Evolutionary conservation across 2,888 invertebrate genomes (phyloP), one percentile per base, ranked within the genome.

Genomic region (Acleris literana): DNA sequence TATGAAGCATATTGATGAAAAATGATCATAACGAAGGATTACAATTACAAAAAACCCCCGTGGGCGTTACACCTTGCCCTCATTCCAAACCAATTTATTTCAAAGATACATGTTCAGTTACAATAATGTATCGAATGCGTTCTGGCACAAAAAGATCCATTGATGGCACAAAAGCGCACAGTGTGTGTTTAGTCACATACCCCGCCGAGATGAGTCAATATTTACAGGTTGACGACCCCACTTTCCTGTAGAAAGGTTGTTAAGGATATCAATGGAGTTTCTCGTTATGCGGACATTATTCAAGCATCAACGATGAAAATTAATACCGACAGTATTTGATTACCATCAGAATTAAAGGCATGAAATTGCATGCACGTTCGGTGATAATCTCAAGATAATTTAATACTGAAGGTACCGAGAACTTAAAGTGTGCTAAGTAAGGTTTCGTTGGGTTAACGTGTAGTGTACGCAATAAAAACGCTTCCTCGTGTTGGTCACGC

Each of bases 371-470:
- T 77, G 84, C 81, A 85, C 86, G 87, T 87, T 84, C 76, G 72
- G 73, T 84, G 81, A 86, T 85, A 88, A 90, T 87, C 87, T 85
- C 77, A 81, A 81, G 83, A 80, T 80, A 87, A 90, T 89, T 90
- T 87, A 89, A 85, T 83, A 80, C 39, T 39, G 39, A 11, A 13
- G 9, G 4, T 9, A 39, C 80, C 74, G 70, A 86, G 85, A 87
- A 88, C 84, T 77, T 74, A 75, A 79, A 82, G 79, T 80, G 76
- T 75, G 74, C 72, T 75, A 71, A 71, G 71, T 76, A 77, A 20
- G 49, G 49, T 49, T 39, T 39, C 13, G 49, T 20, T 49, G 17
- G 18, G 76, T 80, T 83, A 85, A 85, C 80, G 81, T 46, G 46
- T 46, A 6, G 46, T 46, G 46, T 46, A 46, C 46, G 46, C 46